These are phyloP conservation scores for Salvelinus alpinus DNA, from an alignment of 2,113 vertebrate species.

Conservation along the genomic window DNA sequence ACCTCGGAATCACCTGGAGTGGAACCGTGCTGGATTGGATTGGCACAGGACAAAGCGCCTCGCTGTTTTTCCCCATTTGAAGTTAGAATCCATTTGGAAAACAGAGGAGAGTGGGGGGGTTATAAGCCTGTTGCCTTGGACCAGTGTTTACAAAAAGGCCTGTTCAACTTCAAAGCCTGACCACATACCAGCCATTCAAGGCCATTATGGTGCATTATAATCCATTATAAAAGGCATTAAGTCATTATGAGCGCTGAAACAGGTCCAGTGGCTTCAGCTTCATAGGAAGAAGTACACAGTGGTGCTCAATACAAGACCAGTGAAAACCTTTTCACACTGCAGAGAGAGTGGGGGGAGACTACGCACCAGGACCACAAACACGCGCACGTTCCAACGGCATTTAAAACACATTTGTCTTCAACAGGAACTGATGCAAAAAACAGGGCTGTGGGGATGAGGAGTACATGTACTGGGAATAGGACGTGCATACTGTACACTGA, in stretches of 20 bases:
- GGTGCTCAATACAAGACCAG: neutral
- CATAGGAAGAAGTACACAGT: neutral
- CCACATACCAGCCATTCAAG: slow-evolving; percentile 53
- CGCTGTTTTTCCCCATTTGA: slow-evolving; percentile 42
- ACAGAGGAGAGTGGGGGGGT: slow-evolving; percentile 33
- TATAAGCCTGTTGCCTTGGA: slow-evolving; percentile 44
- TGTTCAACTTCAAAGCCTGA: slow-evolving; percentile 47
- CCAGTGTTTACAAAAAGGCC: slow-evolving; percentile 51
- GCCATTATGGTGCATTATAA: slow-evolving; percentile 46
- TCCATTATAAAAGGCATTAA: slow-evolving; percentile 52
- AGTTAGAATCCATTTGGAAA: slow-evolving; percentile 39
- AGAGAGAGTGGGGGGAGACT: too few relatives aligned
- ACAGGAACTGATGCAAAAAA: neutral
- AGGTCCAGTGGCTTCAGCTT: neutral
- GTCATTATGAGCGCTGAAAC: too few relatives aligned
- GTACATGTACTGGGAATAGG: neutral
- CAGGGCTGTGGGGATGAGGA: slow-evolving; percentile 25
- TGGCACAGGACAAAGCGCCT: slow-evolving; percentile 60
- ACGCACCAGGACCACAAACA: too few relatives aligned
- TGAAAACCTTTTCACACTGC: neutral
- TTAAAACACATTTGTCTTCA: too few relatives aligned
- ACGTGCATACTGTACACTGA: neutral
- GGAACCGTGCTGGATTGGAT: slow-evolving; percentile 62
- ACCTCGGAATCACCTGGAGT: slow-evolving; percentile 62
- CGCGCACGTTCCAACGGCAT: too few relatives aligned